These are phyloP conservation scores for Acanthornis magna DNA, from an alignment of 2,797 vertebrate genomes.

Conservation along the genomic window DNA sequence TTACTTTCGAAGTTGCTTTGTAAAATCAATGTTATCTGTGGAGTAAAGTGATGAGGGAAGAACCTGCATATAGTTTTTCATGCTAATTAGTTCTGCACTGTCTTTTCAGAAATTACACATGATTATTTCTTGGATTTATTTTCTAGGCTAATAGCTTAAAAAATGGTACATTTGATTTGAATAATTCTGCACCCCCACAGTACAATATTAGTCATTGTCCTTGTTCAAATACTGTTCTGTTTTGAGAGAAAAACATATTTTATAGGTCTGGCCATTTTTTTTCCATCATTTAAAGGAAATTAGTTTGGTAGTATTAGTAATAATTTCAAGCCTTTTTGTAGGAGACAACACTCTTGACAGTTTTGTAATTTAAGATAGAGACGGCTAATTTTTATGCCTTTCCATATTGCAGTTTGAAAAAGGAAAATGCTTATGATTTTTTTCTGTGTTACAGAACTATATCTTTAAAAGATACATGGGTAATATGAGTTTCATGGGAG, in stretches of 20 bases:
- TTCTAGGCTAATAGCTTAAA: neutral
- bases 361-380: neutral
- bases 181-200: neutral
- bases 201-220: neutral
- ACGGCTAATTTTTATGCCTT: neutral
- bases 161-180: neutral
- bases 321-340: neutral
- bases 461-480: neutral
- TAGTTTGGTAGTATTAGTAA: neutral
- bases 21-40: neutral
- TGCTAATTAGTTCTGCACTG: neutral
- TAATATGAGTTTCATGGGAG: neutral
- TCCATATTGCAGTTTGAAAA: neutral
- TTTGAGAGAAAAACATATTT: neutral
- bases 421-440: neutral
- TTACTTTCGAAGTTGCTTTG: neutral
- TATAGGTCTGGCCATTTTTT: neutral
- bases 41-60: neutral
- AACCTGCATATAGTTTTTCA: neutral
- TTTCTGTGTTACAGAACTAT: neutral
- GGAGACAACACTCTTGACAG: neutral
- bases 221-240: neutral
- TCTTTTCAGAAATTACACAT: neutral
- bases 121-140: neutral
- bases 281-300: neutral